phyloP scores from a whole-genome alignment of 2,888 invertebrate species.

The Heliconius cydno region DNA sequence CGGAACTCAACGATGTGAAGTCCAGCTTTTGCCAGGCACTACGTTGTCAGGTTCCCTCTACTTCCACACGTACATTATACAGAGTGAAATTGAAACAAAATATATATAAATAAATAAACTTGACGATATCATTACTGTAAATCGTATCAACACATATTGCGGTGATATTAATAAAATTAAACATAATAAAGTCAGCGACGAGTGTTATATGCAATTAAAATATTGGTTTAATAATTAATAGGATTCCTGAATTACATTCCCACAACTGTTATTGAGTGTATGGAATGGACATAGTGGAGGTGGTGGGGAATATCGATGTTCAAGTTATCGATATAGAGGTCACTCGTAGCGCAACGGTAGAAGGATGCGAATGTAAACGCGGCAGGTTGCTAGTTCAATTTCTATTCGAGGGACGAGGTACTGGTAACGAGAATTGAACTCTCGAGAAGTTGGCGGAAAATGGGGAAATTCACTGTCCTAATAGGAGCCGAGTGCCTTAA shows the following conservation, averaged over 20 bases:
- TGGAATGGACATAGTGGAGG: slow-evolving; percentile 52
- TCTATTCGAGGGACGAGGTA: too few species aligned
- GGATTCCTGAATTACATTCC: slow-evolving; percentile 59
- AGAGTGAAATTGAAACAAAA: neutral
- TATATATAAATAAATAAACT: neutral
- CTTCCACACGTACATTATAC: too few species aligned
- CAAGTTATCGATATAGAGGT: neutral
- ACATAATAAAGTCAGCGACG: slow-evolving; percentile 46
- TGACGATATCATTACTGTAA: neutral
- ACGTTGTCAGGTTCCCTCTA: too few species aligned
- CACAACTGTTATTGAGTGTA: slow-evolving; percentile 59
- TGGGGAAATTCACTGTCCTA: too few species aligned
- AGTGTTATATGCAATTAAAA: slow-evolving; percentile 55
- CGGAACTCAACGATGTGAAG: too few species aligned
- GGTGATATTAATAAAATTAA: slow-evolving; percentile 44
- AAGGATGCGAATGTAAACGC: too few species aligned
- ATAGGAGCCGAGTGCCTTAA: too few species aligned
- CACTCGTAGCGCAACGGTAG: too few species aligned
- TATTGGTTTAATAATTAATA: slow-evolving; percentile 69
- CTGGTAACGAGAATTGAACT: too few species aligned
- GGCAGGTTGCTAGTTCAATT: too few species aligned
- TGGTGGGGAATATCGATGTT: slow-evolving; percentile 34
- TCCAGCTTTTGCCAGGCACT: too few species aligned
- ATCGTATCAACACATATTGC: slow-evolving; percentile 15
- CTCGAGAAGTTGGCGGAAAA: too few species aligned